Percentiles rank a stretch among this genome's conserved stretches.
phyloP scores from a whole-genome alignment of 2,888 invertebrate genomes.

The Agonopterix subpropinquella region DNA sequence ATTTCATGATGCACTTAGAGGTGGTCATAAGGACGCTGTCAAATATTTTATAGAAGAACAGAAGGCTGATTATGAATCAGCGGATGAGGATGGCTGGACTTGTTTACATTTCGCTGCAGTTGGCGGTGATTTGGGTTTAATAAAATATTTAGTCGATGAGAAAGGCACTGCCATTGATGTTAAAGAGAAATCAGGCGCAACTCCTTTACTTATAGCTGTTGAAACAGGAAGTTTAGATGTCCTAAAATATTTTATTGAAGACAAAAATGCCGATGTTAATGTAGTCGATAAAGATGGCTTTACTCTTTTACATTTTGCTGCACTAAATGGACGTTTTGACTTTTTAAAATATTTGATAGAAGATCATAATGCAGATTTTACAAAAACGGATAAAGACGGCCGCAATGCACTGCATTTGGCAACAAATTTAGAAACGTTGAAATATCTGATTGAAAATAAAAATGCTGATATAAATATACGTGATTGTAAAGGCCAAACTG shows the following conservation, averaged over 20 bases:
- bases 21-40: too few species aligned
- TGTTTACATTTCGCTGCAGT: too few species aligned
- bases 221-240: not conserved
- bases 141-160: too few species aligned
- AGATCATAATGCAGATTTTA: not conserved
- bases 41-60: too few species aligned
- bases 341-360: slow-evolving; percentile 1
- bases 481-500: not conserved
- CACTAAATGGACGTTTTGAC: not conserved
- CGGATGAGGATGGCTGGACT: too few species aligned
- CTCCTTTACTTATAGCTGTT: not conserved
- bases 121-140: too few species aligned
- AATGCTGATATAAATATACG: not conserved
- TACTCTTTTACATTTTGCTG: not conserved
- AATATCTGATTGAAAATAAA: slow-evolving; percentile 1
- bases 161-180: too few species aligned
- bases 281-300: not conserved
- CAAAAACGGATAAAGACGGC: not conserved
- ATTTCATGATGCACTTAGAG: not conserved
- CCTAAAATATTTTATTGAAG: not conserved
- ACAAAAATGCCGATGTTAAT: not conserved
- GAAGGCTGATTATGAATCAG: too few species aligned
- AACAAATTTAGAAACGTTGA: not conserved
- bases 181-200: not conserved
- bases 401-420: not conserved